Base-by-base conservation (phyloP, 2,888 invertebrate genomes). In the Caenorhabditis parvicauda region DNA sequence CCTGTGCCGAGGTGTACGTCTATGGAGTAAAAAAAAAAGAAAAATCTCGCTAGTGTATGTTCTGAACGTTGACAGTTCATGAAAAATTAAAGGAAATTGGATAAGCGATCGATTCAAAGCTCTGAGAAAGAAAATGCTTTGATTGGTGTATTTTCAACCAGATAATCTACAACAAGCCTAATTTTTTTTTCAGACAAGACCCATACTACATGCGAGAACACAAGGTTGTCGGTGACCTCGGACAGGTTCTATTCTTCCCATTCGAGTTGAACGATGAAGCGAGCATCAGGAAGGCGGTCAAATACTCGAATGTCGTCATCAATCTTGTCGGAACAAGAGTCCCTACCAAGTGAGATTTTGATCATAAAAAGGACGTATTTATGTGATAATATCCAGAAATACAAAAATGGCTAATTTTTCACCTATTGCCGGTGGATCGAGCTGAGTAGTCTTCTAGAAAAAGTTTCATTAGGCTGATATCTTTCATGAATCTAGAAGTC, bases 231-330 rank as follows among this genome's bases (percentile, higher is more conserved):
- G 96, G 96, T 22, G 98, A 99, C 83, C 86, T 98, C 65, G 98
- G 79, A 22, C 79, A 79, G 62, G 70, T 78, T 17, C 66, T 80
- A n/a, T 79, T 76, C 59, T 77, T 75, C 57, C 91, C 90, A 12
- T 94, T 87, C 82, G 83, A 92, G 79, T 81, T 96, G 42, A 84
- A 86, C 38, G 92, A 96, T 85, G 91, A 93, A 67, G 89, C 89
- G 35, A 88, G 90, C 0, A 89, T 98, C 72, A 72, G 82, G 22
- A 83, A 81, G 61, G 64, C 70, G 9, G 87, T 98, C 37, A 89
- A 89, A 80, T 90, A 98, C 84, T 96, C 96, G 1, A 94, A 96
- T 85, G 91, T 96, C 49, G 98, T 96, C 1, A 88, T 98, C 68
- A 98, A 98, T 83, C 85, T 95, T 57, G 86, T 98, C 65, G 95